phyloP scores from a whole-genome alignment of 2,797 vertebrate species.

The Centropyge bicolor region DNA sequence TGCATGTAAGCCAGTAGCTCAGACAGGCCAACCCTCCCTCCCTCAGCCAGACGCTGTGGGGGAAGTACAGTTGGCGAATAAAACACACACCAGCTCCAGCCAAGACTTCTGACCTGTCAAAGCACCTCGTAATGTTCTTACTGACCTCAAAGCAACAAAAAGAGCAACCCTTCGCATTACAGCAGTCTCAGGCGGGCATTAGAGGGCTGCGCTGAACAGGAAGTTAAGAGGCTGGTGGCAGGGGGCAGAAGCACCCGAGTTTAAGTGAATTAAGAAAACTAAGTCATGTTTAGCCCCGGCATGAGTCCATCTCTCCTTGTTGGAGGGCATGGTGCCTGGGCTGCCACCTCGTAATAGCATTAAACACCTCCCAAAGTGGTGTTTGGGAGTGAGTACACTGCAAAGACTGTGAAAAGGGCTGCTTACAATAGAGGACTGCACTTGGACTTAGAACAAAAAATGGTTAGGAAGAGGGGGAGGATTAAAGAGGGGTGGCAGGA shows the following conservation, averaged over 20 bases:
- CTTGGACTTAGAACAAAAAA: conserved; percentile 55
- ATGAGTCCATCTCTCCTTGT: conserved; percentile 68
- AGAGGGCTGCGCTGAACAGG: conserved; percentile 48
- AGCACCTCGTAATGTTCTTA: conserved; percentile 70
- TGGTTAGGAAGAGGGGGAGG: conserved; percentile 25
- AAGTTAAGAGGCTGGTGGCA: conserved; percentile 64
- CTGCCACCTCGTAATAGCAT: conserved; percentile 78
- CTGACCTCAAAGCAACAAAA: conserved; percentile 69
- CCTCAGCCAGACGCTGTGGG: conserved; percentile 26
- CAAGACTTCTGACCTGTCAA: conserved; percentile 61
- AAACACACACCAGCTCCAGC: conserved; percentile 50
- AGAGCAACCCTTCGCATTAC: conserved; percentile 54
- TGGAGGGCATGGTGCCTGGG: conserved; percentile 65
- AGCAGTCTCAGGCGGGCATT: conserved; percentile 61
- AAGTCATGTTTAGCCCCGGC: conserved; percentile 75
- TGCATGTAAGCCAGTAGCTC: conserved; percentile 11
- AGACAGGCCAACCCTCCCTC: conserved; percentile 13
- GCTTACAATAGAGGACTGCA: conserved; percentile 44
- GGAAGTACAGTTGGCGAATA: conserved; percentile 37
- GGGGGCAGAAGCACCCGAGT: conserved; percentile 65
- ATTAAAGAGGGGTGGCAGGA: conserved; percentile 62
- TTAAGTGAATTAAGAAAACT: conserved; percentile 84
- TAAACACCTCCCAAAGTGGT: conserved; percentile 76
- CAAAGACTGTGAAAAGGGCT: conserved; percentile 57
- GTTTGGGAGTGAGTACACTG: conserved; percentile 47